Conservation (phyloP, 2,797 vertebrate genomes). For the Esox masquinongy region DNA sequence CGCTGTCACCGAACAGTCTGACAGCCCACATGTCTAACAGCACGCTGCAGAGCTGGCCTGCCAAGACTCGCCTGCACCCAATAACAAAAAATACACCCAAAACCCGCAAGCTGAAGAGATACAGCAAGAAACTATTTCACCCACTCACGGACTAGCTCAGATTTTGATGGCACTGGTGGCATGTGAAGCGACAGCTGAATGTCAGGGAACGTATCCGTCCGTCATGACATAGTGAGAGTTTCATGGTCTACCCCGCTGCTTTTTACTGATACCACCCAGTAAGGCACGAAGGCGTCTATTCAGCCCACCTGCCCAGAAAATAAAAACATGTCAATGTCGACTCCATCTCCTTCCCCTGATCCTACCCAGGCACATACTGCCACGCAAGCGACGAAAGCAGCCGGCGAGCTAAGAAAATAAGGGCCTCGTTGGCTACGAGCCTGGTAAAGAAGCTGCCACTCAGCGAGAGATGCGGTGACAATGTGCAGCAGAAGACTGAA, state of each 20-base stretch:
- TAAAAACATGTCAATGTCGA: no score
- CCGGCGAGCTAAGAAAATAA: not conserved
- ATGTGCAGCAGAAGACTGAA: not conserved
- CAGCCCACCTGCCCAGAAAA: constrained; percentile 27
- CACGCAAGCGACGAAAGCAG: constrained; percentile 13
- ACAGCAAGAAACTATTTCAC: not conserved
- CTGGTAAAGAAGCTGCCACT: not conserved
- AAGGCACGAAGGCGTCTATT: not conserved
- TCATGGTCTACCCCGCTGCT: constrained; percentile 14
- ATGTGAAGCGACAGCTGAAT: not conserved
- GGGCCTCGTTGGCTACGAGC: not conserved
- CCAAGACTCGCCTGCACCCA: not conserved
- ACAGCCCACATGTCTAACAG: not conserved
- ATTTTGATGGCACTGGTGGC: not conserved
- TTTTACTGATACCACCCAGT: constrained; percentile 32
- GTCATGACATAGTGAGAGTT: constrained; percentile 11
- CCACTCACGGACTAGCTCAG: not conserved
- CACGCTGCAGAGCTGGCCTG: not conserved
- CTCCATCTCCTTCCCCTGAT: constrained; percentile 17
- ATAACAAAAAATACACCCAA: not conserved
- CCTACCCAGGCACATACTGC: constrained; percentile 14
- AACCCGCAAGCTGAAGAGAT: not conserved
- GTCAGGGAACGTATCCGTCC: not conserved
- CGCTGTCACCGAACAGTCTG: not conserved
- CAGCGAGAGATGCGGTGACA: not conserved